Base-by-base conservation (phyloP, 2,113 vertebrate genomes). In the Corapipo altera region DNA sequence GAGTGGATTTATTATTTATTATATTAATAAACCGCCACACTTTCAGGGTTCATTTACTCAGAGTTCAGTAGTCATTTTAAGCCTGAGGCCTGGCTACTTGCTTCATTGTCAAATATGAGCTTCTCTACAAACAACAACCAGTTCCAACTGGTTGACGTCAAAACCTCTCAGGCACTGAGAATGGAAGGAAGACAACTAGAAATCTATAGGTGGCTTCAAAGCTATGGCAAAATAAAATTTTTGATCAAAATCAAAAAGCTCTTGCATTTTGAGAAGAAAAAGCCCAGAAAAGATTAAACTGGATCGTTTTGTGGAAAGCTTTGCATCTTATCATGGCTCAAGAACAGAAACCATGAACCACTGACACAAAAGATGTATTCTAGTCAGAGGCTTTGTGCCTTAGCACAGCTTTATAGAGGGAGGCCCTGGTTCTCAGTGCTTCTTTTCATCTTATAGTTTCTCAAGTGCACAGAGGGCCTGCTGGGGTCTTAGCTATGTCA, bases 211-310 rank as follows among this genome's bases (percentile, higher is more conserved):
- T 41, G 5, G 5, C 8, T 85, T 71, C n/a, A 67, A 79, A 91
- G 48, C 2, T 21, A n/a, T 32, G 30, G 22, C 6, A 33, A 55
- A 85, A 51, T 15, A 39, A 79, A 76, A 1, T 7, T 59, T 6
- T 69, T 72, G 9, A 17, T 59, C 17, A 15, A 83, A 75, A 30
- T 35, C 0, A 57, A 81, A 72, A 9, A n/a, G 0, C 1, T 52
- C 1, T 22, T 72, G 23, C 4, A 39, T 44, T 69, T 18, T 43
- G 8, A 12, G 37, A 58, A 44, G 20, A 22, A 84, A n/a, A 73
- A 57, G 28, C 23, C 20, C 13, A 54, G 10, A 5, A 15, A 14
- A 30, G 0, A 16, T 33, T 33, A 11, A 49, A 3, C 2, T 79
- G 22, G 35, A 32, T n/a, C 27, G 27, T 72, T 88, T 67, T 67